These are phyloP conservation scores for Emydoidea blandingii DNA, from an alignment of 2,797 vertebrate genomes.

Conservation along the genomic window DNA sequence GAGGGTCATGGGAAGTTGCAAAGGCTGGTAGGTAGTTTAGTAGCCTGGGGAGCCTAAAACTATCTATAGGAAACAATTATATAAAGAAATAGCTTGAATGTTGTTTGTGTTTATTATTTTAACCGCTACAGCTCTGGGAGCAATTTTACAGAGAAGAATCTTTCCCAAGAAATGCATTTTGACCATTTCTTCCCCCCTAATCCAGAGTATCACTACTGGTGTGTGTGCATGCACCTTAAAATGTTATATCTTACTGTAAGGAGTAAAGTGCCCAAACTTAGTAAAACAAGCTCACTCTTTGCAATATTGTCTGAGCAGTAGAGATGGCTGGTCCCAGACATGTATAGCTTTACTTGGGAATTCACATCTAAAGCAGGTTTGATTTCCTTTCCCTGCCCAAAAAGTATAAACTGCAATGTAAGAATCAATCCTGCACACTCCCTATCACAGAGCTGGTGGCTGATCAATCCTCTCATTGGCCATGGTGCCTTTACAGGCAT, in stretches of 20 bases:
- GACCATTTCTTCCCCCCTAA: background rate
- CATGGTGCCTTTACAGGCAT: slow-evolving; percentile 14
- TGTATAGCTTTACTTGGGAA: background rate
- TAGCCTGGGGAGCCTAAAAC: background rate
- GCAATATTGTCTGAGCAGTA: background rate
- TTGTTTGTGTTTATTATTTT: background rate
- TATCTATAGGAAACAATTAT: background rate
- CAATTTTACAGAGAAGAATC: background rate
- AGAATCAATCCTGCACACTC: slow-evolving; percentile 54
- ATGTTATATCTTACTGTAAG: background rate
- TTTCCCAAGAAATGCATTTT: background rate
- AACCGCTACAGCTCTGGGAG: background rate
- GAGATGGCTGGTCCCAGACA: background rate
- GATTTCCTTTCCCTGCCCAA: background rate
- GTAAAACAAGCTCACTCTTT: background rate
- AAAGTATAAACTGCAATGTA: slow-evolving; percentile 18
- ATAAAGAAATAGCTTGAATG: background rate
- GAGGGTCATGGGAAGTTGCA: background rate
- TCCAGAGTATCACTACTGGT: background rate
- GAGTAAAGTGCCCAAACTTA: background rate
- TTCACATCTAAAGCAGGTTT: slow-evolving; percentile 13
- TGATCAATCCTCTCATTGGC: slow-evolving; percentile 17
- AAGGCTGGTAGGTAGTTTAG: background rate
- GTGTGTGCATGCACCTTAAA: background rate
- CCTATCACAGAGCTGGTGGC: background rate